These are phyloP conservation scores for Talpa occidentalis DNA, from an alignment of 2,113 vertebrate species.

Conservation along the genomic window DNA sequence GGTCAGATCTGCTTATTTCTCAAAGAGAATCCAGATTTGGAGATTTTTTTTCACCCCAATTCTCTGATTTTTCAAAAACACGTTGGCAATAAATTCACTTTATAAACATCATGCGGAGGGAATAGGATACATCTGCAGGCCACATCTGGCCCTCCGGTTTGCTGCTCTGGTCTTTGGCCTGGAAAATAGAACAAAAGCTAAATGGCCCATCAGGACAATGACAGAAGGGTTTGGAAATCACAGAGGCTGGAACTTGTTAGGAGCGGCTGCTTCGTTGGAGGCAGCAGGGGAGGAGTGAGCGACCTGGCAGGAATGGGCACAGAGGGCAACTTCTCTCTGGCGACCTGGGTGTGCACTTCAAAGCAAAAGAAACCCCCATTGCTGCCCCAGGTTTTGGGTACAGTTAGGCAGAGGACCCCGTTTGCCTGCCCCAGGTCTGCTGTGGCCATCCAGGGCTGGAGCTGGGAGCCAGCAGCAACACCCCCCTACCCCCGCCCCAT, in stretches of 20 bases:
- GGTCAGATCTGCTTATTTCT: neutral
- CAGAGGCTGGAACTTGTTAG: constrained; percentile 61
- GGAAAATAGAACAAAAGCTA: constrained; percentile 61
- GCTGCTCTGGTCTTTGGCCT: constrained; percentile 50
- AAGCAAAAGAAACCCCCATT: constrained; percentile 37
- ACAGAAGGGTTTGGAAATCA: constrained; percentile 55
- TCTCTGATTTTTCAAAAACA: constrained; percentile 22
- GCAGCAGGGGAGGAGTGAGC: neutral
- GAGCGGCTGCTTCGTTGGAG: neutral
- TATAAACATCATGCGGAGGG: neutral
- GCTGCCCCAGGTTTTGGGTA: neutral
- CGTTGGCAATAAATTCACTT: neutral
- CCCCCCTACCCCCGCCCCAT: neutral
- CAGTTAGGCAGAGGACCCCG: neutral
- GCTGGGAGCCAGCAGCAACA: constrained; percentile 75
- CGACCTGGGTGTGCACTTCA: constrained; percentile 40
- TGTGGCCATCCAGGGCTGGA: constrained; percentile 61
- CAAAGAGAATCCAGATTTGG: neutral
- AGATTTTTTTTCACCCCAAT: neutral
- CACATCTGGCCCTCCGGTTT: constrained; percentile 41
- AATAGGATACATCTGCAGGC: neutral
- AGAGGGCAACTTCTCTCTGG: constrained; percentile 15
- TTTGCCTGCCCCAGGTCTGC: constrained; percentile 63
- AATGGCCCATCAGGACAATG: constrained; percentile 3
- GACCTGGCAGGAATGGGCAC: neutral